Evolutionary conservation across 2,113 vertebrate genomes (phyloP), one percentile per base, ranked within the genome.

Genomic region (Ursus arctos): DNA sequence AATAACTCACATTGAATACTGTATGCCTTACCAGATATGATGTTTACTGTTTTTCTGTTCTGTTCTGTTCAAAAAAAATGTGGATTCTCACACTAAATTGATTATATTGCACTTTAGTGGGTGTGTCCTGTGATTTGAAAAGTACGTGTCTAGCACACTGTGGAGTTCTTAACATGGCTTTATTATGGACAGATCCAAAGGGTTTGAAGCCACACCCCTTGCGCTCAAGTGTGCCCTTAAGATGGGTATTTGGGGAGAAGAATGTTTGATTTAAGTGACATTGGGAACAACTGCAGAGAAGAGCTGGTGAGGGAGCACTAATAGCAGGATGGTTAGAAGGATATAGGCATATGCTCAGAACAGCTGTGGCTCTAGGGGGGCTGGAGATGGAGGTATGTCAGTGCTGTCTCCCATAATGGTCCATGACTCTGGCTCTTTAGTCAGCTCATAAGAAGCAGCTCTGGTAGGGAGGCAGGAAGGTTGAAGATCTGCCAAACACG

Each of bases 1-100:
- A 69, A 69, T 72, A 96, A 71, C 31, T 82, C 72, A 92, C 36
- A 69, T 85, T 59, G 43, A 90, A 77, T 31, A 63, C n/a, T 88
- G 1, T 92, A 90, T 53, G 87, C 40, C 36, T 97, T 79, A 53
- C 22, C 71, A 33, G n/a, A 13, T 85, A 57, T 22, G 18, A 47
- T 92, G 6, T 53, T n/a, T 88, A 96, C 63, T 95, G 40, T 57
- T 83, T 82, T 43, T 93, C 43, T 87, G 4, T 93, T 61, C 47
- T 87, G 6, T 93, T 61, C 36, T 36, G 36, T 36, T 36, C 0
- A 77, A 77, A 94, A 90, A 71, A 85, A 13, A 7, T 93, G 43
- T 55, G 33, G 28, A 33, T 40, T 59, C 40, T 94, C 11, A 13
- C 28, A 21, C n/a, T 71, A 84, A 89, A n/a, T 16, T 83, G 22